Conservation (phyloP, 2,888 invertebrate genomes). For the Rhodophaea formosa region DNA sequence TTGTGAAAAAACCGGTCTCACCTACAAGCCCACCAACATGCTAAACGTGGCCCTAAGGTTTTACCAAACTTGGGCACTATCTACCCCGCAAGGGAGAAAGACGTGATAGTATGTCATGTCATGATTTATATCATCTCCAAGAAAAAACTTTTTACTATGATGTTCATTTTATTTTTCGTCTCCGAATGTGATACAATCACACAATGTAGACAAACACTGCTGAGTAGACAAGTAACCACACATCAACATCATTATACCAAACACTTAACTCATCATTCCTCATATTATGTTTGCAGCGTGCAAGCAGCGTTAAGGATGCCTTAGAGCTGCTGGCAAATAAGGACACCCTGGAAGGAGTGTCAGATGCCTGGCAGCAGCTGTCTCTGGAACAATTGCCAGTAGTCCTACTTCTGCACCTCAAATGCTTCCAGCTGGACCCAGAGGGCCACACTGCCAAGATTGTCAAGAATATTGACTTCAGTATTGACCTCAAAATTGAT, state of each 20-base stretch:
- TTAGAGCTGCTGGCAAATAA: constrained; percentile 91
- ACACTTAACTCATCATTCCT: not conserved
- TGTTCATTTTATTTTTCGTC: constrained; percentile 53
- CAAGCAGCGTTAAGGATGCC: constrained; percentile 91
- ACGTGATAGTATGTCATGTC: too few relatives aligned
- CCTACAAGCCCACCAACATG: too few relatives aligned
- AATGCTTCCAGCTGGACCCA: constrained; percentile 94
- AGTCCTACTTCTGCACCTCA: constrained; percentile 94
- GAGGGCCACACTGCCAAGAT: constrained; percentile 96
- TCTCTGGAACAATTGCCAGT: constrained; percentile 94
- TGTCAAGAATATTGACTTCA: constrained; percentile 94
- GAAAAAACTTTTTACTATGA: too few relatives aligned
- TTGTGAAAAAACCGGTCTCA: too few relatives aligned
- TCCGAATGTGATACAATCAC: constrained; percentile 39
- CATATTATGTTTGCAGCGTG: constrained; percentile 83
- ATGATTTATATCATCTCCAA: too few relatives aligned
- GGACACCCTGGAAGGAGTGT: constrained; percentile 93
- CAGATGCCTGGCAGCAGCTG: constrained; percentile 94
- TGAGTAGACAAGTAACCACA: constrained; percentile 33
- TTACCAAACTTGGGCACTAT: too few relatives aligned
- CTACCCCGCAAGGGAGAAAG: too few relatives aligned
- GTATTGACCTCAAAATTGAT: constrained; percentile 94
- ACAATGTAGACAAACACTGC: constrained; percentile 41
- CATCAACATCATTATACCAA: not conserved
- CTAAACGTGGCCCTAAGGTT: too few relatives aligned